phyloP scores from a whole-genome alignment of 2,113 vertebrate species.

The Vicugna pacos region DNA sequence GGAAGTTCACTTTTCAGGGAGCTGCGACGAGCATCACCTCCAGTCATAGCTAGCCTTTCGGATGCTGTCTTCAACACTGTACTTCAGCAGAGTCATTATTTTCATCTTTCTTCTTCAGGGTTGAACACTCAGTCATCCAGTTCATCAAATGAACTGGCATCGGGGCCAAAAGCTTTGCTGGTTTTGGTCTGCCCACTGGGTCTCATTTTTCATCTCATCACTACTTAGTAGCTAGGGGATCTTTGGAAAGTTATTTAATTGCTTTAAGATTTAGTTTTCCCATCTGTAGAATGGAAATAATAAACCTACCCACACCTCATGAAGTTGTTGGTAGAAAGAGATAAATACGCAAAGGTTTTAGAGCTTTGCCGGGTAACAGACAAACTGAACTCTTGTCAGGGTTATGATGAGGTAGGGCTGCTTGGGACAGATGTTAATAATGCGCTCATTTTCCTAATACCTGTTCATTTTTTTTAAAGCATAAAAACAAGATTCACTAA shows the following conservation, averaged over 20 bases:
- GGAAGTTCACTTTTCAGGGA: not conserved
- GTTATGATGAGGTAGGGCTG: not conserved
- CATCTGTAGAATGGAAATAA: constrained; percentile 9
- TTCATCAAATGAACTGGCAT: not conserved
- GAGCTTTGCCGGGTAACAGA: not conserved
- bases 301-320: not conserved
- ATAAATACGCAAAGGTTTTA: not conserved
- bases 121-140: not conserved
- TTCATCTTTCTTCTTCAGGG: not conserved
- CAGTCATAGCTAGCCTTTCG: not conserved
- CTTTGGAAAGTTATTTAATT: not conserved
- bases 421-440: not conserved
- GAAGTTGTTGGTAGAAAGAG: not conserved
- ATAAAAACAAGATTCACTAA: not conserved
- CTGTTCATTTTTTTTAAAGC: not conserved
- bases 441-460: not conserved
- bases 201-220: not conserved
- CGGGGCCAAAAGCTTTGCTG: not conserved
- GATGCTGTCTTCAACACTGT: not conserved
- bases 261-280: constrained; percentile 29
- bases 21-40: not conserved
- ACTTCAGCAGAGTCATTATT: not conserved
- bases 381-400: not conserved
- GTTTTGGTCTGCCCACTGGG: not conserved
- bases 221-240: not conserved